A percentile compares a stretch with the other conserved stretches of the same genome.
Conservation (phyloP, 1,140 invertebrate genomes). For the Drosophila suzukii region DNA sequence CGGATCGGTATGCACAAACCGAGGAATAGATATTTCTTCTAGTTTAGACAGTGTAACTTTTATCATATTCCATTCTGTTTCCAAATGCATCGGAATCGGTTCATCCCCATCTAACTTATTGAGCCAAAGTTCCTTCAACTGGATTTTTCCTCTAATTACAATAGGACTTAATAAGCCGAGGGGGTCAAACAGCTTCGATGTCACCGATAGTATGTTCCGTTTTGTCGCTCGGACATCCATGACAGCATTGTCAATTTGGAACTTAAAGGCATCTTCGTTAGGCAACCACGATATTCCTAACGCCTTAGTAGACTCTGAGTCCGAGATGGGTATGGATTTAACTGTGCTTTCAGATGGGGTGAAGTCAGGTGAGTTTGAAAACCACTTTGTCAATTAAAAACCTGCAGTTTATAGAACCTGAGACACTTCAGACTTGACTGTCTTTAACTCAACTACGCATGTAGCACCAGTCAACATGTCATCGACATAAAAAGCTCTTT, state of each 20-base stretch:
- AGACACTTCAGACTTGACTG: too few relatives aligned
- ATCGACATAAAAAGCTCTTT: too few relatives aligned
- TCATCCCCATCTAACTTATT: background rate
- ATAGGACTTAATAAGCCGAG: background rate
- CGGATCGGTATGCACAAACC: background rate
- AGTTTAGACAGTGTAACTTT: background rate
- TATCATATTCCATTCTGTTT: background rate
- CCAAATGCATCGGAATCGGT: slow-evolving; percentile 7
- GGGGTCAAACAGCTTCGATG: background rate
- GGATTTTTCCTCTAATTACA: background rate
- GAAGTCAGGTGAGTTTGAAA: too few relatives aligned
- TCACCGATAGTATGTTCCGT: background rate
- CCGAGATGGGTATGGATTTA: too few relatives aligned
- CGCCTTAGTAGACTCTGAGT: too few relatives aligned
- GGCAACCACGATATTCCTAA: background rate
- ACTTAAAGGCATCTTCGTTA: too few relatives aligned
- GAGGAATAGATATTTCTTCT: background rate
- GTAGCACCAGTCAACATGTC: too few relatives aligned
- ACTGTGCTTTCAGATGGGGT: too few relatives aligned
- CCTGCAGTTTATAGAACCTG: too few relatives aligned
- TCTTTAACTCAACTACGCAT: too few relatives aligned
- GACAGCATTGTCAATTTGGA: background rate
- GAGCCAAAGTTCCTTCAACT: too few relatives aligned
- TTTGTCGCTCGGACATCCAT: background rate
- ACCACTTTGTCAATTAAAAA: too few relatives aligned